phyloP scores from a whole-genome alignment of 2,888 invertebrate genomes.

The Stomorhina lunata region DNA sequence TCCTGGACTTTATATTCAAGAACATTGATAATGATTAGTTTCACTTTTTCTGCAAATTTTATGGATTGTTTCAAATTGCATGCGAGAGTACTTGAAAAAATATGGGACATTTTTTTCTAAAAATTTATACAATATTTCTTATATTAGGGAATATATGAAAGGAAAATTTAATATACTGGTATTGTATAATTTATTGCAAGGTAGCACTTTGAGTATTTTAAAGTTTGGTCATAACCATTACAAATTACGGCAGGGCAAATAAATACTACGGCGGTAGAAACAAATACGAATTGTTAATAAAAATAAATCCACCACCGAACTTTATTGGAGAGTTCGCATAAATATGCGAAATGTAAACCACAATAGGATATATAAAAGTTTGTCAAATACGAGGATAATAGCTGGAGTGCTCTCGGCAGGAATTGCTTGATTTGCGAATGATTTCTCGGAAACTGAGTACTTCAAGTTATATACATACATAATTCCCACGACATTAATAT shows the following conservation, averaged over 20 bases:
- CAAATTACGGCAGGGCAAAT: conserved; percentile 39
- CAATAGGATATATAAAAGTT: conserved; percentile 13
- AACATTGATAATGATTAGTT: conserved; percentile 50
- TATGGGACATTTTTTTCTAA: background rate
- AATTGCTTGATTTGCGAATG: no score
- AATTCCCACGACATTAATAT: no score
- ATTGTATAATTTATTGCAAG: no score
- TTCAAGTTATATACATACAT: no score
- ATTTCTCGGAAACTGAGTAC: no score
- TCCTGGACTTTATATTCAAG: conserved; percentile 35
- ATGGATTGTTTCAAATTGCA: background rate
- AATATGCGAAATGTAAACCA: background rate
- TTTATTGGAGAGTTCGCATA: background rate
- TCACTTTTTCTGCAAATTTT: background rate
- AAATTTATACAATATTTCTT: background rate
- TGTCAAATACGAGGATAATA: background rate
- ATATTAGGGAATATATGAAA: no score
- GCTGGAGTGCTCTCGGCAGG: no score
- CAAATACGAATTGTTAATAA: background rate
- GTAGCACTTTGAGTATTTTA: background rate
- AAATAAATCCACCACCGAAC: conserved; percentile 48
- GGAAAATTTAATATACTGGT: no score
- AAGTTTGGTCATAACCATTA: conserved; percentile 48
- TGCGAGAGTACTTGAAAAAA: background rate
- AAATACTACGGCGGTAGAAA: background rate